Conservation (phyloP, 2,113 vertebrate species). For the Gallinago jamesoni region DNA sequence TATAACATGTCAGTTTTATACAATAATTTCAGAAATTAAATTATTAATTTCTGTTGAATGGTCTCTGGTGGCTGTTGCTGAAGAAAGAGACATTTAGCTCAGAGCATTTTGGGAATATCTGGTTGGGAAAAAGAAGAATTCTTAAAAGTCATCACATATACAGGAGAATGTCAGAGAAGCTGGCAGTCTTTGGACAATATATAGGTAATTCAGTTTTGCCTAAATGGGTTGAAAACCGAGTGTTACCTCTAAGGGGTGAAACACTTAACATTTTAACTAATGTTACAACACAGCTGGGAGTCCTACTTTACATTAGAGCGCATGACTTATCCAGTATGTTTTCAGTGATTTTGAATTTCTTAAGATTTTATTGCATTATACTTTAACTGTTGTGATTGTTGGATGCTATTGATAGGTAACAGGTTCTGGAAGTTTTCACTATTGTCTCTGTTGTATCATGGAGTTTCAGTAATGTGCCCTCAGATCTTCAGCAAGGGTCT, state of each 20-base stretch:
- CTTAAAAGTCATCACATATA: not conserved
- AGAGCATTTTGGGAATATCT: not conserved
- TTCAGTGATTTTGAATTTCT: not conserved
- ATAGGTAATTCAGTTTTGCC: not conserved
- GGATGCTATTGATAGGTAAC: not conserved
- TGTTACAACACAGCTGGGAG: not conserved
- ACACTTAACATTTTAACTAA: not conserved
- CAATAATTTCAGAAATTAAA: not conserved
- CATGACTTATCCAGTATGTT: not conserved
- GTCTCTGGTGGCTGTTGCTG: not conserved
- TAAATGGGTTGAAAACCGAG: not conserved
- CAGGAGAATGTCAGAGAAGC: not conserved
- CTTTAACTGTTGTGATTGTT: not conserved
- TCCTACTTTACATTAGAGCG: not conserved
- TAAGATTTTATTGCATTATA: not conserved
- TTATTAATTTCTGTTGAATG: not conserved
- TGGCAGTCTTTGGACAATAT: not conserved
- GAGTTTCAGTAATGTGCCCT: not conserved
- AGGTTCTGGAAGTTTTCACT: not conserved
- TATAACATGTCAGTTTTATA: not conserved
- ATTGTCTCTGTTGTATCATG: not conserved
- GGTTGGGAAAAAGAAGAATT: not conserved
- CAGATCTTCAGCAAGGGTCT: not conserved
- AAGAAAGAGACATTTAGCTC: not conserved
- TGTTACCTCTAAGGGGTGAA: not conserved